Evolutionary conservation across 1,140 invertebrate genomes (phyloP), one percentile per base, ranked within the genome.

Genomic region (Scaptodrosophila lebanonensis): DNA sequence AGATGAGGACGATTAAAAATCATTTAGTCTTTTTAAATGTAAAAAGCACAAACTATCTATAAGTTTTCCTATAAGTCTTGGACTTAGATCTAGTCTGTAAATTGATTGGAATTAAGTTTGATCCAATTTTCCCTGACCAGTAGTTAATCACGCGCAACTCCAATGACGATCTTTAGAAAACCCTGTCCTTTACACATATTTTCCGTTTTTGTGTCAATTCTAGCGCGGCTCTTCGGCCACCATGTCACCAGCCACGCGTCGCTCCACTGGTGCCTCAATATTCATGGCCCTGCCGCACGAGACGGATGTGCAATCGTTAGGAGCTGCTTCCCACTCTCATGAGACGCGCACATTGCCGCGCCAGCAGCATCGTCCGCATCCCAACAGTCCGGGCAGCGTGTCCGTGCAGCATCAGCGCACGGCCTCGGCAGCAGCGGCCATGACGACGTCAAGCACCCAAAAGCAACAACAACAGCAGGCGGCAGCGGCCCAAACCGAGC

Each of bases 331-430:
- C 11, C 70, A 39, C 35, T 84, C 82, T 38, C 75, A 82, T 29
- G 79, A 87, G 64, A 84, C 85, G 6, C 68, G 79, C 20, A 86
- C 85, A 3, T 54, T 86, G 52, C 85, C 85, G 0, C 71, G 85
- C 8, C 75, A 84, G 44, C 76, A 57, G 15, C 49, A 77, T 54
- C 61, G 73, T 0, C 61, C 47, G 17, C 71, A 79, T 61, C 69
- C 77, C 30, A 77, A 69, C 44, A 83, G 76, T 36, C 71, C 77
- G 0, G 67, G 71, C 29, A 72, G 71, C 20, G 64, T 71, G 22
- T 72, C 68, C 0, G 59, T 82, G 43, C 73, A 85, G 33, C 77
- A 85, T 66, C 83, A 85, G 32, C 77, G 77, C 27, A 84, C 73
- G 1, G 72, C 64, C 2, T 85, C 77, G 1, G 66, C 75, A 2